Evolutionary conservation across 2,113 vertebrate genomes (phyloP), one percentile per base, ranked within the genome.

Genomic region (Dendropsophus ebraccatus): DNA sequence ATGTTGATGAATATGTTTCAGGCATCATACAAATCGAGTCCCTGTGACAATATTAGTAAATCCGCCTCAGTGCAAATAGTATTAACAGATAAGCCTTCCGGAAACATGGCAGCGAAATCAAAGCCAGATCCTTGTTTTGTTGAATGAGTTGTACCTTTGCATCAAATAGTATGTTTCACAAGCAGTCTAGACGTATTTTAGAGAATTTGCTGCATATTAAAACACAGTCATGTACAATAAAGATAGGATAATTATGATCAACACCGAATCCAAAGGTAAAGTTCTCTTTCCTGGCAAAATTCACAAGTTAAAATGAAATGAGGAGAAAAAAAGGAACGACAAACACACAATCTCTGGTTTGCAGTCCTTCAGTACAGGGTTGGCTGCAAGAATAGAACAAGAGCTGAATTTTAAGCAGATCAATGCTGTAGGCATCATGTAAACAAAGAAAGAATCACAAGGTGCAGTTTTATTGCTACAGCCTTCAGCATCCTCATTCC

Each of bases 331-430:
- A 12, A 6, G 23, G 25, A 80, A 41, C 28, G 78, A 25, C 84
- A 41, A 52, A 87, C 52, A 1, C 5, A 83, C 62, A 83, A 89
- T 3, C 30, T 13, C 87, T 32, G 83, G 70, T 87, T 86, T 85
- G n/a, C 25, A 88, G 50, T 87, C 74, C 45, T 74, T 45, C 81
- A 88, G 86, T 37, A 87, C 84, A 1, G 0, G 32, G 28, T 70
- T 2, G 50, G 5, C 47, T 89, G 87, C 76, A 49, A 21, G 82
- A 91, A 91, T 13, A 76, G 58, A 88, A 78, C n/a, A 19, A 41
- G 89, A 85, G 13, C 50, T 90, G 62, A 88, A 88, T 89, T 89
- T 90, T 87, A 85, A 90, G 87, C 32, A 87, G 37, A 70, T 89
- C 84, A 84, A 78, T 60, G 83, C 21, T 60, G 86, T 90, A 87